Percentiles rank a stretch among this genome's conserved stretches.
Conservation (phyloP, 1,140 invertebrate species). For the Mercenaria mercenaria region DNA sequence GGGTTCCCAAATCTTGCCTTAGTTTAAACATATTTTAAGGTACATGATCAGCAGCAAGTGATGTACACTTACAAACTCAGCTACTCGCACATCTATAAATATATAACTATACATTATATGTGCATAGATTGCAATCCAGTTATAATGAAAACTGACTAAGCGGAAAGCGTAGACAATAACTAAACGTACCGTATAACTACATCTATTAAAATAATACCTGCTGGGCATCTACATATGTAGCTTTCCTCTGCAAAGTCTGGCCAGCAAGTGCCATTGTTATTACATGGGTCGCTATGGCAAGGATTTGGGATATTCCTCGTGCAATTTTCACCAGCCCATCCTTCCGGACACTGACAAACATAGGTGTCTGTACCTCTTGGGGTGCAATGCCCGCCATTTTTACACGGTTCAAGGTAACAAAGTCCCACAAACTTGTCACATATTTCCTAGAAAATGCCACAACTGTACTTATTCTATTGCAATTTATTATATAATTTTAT, state of each 20-base stretch:
- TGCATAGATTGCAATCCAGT: no score
- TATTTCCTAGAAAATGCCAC: slow-evolving; percentile 4
- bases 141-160: no score
- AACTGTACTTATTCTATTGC: no score
- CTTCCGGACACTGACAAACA: neutral
- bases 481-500: neutral
- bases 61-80: no score
- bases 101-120: no score
- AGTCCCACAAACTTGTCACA: slow-evolving; percentile 52
- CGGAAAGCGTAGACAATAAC: no score
- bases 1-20: no score
- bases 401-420: slow-evolving; percentile 28
- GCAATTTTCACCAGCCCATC: slow-evolving; percentile 23
- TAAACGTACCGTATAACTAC: no score
- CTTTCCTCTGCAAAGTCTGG: neutral
- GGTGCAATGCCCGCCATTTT: slow-evolving; percentile 14
- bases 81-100: no score
- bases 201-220: no score
- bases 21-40: no score
- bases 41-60: no score
- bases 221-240: neutral
- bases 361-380: slow-evolving; percentile 36
- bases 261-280: neutral
- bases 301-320: slow-evolving; percentile 1
- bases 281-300: slow-evolving; percentile 1